Percentiles rank a stretch among this genome's conserved stretches.
These are phyloP conservation scores for Anarsia innoxiella DNA, from an alignment of 2,888 invertebrate species.

Conservation along the genomic window DNA sequence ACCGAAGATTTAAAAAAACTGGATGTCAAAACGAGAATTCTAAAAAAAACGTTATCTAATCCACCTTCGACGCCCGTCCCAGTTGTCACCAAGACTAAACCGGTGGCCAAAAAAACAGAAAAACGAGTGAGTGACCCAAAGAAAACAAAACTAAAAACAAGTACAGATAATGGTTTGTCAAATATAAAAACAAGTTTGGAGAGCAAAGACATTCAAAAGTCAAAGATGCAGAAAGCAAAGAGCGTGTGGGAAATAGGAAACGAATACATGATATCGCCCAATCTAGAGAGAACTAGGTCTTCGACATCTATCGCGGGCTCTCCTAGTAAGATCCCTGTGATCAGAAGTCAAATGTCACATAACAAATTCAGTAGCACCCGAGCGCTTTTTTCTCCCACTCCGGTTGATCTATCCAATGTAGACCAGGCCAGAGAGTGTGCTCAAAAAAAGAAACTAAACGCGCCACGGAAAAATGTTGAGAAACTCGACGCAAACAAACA, in stretches of 20 bases:
- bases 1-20: slow-evolving; percentile 66
- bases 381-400: slow-evolving; percentile 74
- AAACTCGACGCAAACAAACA: slow-evolving; percentile 55
- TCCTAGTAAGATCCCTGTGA: slow-evolving; percentile 78
- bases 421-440: slow-evolving; percentile 74
- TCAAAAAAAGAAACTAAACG: slow-evolving; percentile 61
- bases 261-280: slow-evolving; percentile 48
- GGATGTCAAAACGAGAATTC: slow-evolving; percentile 71
- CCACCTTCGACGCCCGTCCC: slow-evolving; percentile 68
- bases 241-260: slow-evolving; percentile 74
- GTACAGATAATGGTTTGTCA: slow-evolving; percentile 54
- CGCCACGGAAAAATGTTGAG: slow-evolving; percentile 48
- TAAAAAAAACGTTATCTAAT: slow-evolving; percentile 71
- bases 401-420: slow-evolving; percentile 71
- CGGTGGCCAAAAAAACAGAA: slow-evolving; percentile 54
- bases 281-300: slow-evolving; percentile 66
- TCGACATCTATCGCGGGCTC: slow-evolving; percentile 74
- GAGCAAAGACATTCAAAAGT: slow-evolving; percentile 49
- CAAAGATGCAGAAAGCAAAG: slow-evolving; percentile 68
- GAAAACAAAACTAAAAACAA: slow-evolving; percentile 58
- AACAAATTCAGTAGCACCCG: slow-evolving; percentile 68
- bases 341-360: slow-evolving; percentile 69
- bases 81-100: slow-evolving; percentile 63
- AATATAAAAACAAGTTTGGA: slow-evolving; percentile 52
- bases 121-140: slow-evolving; percentile 58